Base-by-base conservation (phyloP, 2,797 vertebrate species). In the Hylomyscus alleni region DNA sequence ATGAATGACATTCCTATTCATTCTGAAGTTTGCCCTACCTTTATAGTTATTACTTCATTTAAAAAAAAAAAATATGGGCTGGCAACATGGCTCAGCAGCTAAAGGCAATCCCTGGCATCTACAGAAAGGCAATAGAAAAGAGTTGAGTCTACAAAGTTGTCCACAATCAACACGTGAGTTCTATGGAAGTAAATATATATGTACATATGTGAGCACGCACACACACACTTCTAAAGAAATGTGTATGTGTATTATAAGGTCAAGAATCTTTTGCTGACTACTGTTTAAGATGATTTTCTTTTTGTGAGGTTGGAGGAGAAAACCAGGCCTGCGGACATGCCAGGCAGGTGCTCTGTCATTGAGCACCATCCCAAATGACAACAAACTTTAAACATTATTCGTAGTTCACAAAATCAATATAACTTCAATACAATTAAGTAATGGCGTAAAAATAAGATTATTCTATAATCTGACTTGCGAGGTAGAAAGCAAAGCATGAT, bases 381-480 rank as follows among this genome's bases (percentile, higher is more conserved):
- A 60, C 72, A 50, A 14, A 86, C 77, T 91, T 90, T 87, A 62
- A 95, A 80, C 9, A 67, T 37, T 81, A 14, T 50, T 34, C 76
- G 50, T 82, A 72, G 22, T 76, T 92, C 6, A 73, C 20, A 50
- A 76, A 94, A 50, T 86, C 72, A 80, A 37, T 47, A 72, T 73
- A 93, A 92, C 89, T 93, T 85, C 73, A 93, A 89, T 67, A 83
- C 54, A 91, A n/a, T 52, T 58, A 52, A 31, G 26, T 44, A 76
- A 73, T 88, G 47, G 37, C 50, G 14, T 9, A 2, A 69, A 91
- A 65, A 83, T 5, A 13, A 65, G 40, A 76, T 17, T 11, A 80
- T 52, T 22, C 58, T 67, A 2, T 31, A 87, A 58, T 72, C 13
- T 69, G 17, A 50, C 37, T 58, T 83, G 2, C 50, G 90, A 78